Evolutionary conservation across 2,113 vertebrate genomes (phyloP), one percentile per base, ranked within the genome.

Genomic region (Podilymbus podiceps): DNA sequence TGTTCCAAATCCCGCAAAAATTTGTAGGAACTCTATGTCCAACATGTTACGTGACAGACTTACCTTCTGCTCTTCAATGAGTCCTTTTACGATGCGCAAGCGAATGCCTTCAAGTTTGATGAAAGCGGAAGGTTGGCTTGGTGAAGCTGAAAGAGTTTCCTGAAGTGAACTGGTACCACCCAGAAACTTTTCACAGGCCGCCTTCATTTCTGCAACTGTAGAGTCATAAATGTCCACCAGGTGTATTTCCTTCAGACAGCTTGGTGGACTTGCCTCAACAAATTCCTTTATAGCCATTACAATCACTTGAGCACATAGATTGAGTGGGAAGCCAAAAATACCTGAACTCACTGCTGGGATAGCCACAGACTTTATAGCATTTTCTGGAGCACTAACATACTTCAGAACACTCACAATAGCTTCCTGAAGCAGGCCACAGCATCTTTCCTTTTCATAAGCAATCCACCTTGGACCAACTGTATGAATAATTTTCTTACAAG

Each of bases 321-420:
- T 0, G 40, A 98, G 44, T 2, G 99, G 99, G 89, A 98, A 99
- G 59, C 92, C 83, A 90, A 98, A 99, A 90, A 99, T 3, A 21
- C 99, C 99, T 28, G 99, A 99, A 96, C 99, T 99, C 82, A 99
- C 68, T 28, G 99, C 99, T 88, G 99, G 99, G 89, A 99, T 99
- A 74, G 99, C 99, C 91, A 99, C 98, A 68, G 98, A 98, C 7
- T 38, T 44, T 50, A 96, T 93, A 56, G 23, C 0, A 6, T 44
- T 28, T 5, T 4, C 6, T 8, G 44, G 0, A 21, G 1, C 0
- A 21, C 23, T 55, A 23, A 95, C 97, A 5, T 4, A 69, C 1
- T 3, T 0, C 55, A 99, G 96, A 87, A 99, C 97, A 33, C 10
- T 98, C 1, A 0, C 0, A 64, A 99, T 96, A 47, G 96, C 94